Evolutionary conservation across 2,113 vertebrate species (phyloP).

Genomic region (Sprattus sprattus): DNA sequence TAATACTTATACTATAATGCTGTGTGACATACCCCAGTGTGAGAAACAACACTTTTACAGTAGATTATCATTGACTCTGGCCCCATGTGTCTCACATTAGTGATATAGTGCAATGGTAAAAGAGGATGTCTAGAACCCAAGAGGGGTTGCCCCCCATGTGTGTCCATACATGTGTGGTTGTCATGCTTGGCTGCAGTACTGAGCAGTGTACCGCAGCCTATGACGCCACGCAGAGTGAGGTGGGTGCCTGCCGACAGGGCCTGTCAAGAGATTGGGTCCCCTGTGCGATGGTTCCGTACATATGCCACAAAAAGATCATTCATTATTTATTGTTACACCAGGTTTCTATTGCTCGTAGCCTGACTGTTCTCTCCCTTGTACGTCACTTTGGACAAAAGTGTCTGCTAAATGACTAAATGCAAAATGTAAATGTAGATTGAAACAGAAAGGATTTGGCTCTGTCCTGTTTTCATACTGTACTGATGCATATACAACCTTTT

Average conservation of each 20-base stretch:
- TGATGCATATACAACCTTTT: neutral
- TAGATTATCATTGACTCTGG: neutral
- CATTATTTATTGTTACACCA: too few species aligned
- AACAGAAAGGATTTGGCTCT: too few species aligned
- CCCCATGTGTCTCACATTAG: too few species aligned
- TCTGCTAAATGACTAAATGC: too few species aligned
- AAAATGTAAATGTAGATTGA: too few species aligned
- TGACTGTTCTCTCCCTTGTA: too few species aligned
- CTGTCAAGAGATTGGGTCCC: conserved; percentile 78
- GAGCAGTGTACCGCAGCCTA: conserved; percentile 69
- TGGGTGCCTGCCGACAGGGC: conserved; percentile 95
- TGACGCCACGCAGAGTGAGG: conserved; percentile 79
- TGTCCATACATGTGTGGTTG: conserved; percentile 43
- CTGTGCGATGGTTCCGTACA: conserved; percentile 98
- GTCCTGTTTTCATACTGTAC: neutral
- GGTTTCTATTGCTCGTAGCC: too few species aligned
- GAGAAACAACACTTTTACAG: neutral
- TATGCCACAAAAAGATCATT: neutral
- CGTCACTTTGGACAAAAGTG: too few species aligned
- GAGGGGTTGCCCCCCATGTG: neutral
- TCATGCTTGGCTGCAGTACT: conserved; percentile 65
- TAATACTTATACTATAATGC: neutral
- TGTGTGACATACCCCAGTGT: neutral
- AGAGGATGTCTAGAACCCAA: neutral
- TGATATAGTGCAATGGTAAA: conserved; percentile 12